phyloP scores from a whole-genome alignment of 2,888 invertebrate species.

The Megastigmus dorsalis region DNA sequence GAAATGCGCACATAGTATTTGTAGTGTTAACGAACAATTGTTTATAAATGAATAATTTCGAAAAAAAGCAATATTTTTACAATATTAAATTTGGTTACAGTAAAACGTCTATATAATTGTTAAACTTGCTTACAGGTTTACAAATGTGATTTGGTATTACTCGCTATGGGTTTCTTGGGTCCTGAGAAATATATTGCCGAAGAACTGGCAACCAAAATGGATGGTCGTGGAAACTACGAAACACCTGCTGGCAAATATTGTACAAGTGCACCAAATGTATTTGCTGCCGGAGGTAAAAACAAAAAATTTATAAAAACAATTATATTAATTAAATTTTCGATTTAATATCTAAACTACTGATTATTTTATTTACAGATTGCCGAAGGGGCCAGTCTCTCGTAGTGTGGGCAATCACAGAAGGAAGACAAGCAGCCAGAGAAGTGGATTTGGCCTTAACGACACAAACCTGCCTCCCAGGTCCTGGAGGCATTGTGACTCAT shows the following conservation, averaged over 20 bases:
- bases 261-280: slow-evolving; percentile 88
- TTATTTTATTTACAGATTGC: slow-evolving; percentile 82
- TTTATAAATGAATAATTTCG: no score
- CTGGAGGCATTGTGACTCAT: slow-evolving; percentile 88
- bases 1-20: no score
- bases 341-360: neutral
- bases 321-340: slow-evolving; percentile 6
- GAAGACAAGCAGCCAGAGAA: slow-evolving; percentile 96
- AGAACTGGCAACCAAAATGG: slow-evolving; percentile 86
- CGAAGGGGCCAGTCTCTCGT: slow-evolving; percentile 98
- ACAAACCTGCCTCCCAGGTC: slow-evolving; percentile 91
- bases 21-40: no score
- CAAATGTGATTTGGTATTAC: slow-evolving; percentile 91
- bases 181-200: slow-evolving; percentile 93
- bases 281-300: slow-evolving; percentile 93
- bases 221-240: slow-evolving; percentile 94
- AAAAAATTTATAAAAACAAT: slow-evolving; percentile 16
- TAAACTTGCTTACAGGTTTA: slow-evolving; percentile 76
- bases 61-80: neutral
- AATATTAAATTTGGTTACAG: no score
- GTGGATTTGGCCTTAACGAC: slow-evolving; percentile 90
- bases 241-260: slow-evolving; percentile 86
- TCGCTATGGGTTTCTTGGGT: slow-evolving; percentile 99
- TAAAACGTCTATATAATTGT: slow-evolving; percentile 6
- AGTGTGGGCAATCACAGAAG: slow-evolving; percentile 99